A percentile compares a stretch with the other conserved stretches of the same genome.
Conservation (phyloP, 2,797 vertebrate species). For the Myripristis murdjan region DNA sequence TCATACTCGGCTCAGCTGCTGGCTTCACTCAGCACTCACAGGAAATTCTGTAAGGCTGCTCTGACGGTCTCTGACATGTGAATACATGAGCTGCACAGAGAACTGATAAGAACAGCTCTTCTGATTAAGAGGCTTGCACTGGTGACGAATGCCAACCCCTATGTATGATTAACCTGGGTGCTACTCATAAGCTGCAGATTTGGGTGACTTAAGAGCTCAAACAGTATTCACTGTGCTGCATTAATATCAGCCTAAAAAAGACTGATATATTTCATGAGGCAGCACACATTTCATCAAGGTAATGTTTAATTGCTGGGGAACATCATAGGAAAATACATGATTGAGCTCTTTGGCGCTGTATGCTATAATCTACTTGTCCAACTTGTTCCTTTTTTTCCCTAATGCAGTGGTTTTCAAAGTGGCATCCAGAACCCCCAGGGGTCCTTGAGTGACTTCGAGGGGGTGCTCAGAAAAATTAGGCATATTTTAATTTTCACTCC, state of each 20-base stretch:
- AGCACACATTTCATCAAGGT: no score
- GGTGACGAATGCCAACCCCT: slow-evolving; percentile 27
- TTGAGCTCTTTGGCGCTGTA: background rate
- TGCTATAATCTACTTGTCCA: background rate
- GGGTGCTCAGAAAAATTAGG: no score
- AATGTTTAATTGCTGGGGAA: background rate
- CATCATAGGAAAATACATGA: background rate
- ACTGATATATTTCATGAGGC: background rate
- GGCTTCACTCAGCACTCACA: slow-evolving; percentile 80
- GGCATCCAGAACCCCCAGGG: no score
- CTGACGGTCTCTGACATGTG: slow-evolving; percentile 72
- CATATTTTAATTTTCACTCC: no score
- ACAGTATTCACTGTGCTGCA: no score
- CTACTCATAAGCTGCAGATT: background rate
- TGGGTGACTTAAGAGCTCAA: no score
- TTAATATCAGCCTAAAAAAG: background rate
- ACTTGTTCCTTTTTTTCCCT: background rate
- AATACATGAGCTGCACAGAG: slow-evolving; percentile 73
- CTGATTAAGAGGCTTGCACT: slow-evolving; percentile 45
- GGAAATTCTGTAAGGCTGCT: slow-evolving; percentile 78
- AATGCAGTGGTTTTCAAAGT: no score
- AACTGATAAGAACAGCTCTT: slow-evolving; percentile 67
- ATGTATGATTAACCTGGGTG: slow-evolving; percentile 15
- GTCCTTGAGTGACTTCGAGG: no score
- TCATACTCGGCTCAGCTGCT: slow-evolving; percentile 84